phyloP scores from a whole-genome alignment of 2,888 invertebrate species.

The Drosophila pegasa region DNA sequence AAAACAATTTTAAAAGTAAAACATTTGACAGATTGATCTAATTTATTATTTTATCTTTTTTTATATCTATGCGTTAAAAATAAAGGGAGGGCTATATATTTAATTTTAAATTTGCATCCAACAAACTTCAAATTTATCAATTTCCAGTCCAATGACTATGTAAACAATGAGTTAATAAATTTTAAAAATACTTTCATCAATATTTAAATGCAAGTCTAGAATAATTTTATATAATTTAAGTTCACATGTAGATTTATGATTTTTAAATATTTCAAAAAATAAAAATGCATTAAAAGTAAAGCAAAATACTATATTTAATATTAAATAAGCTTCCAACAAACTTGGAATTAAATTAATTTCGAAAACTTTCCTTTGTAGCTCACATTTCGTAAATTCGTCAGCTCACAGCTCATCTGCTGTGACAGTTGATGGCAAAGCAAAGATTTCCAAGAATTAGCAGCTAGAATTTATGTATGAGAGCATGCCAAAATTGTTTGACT shows the following conservation, averaged over 20 bases:
- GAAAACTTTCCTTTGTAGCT: neutral
- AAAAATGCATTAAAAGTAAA: neutral
- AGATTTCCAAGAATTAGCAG: conserved; percentile 18
- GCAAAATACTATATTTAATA: neutral
- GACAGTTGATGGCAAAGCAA: conserved; percentile 15
- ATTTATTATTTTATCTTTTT: too few species aligned
- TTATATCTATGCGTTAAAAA: too few species aligned
- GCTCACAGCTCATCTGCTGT: conserved; percentile 13
- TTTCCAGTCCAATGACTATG: too few species aligned
- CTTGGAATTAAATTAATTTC: conserved; percentile 17
- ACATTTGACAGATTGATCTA: too few species aligned
- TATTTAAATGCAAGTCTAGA: too few species aligned
- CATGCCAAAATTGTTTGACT: conserved; percentile 20
- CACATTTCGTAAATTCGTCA: neutral
- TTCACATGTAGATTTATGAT: too few species aligned
- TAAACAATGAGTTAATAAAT: too few species aligned
- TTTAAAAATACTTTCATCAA: too few species aligned
- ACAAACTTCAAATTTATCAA: conserved; percentile 13
- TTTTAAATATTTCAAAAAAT: too few species aligned
- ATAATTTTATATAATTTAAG: too few species aligned
- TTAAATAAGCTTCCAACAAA: neutral
- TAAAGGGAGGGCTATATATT: too few species aligned
- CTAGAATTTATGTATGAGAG: conserved; percentile 38
- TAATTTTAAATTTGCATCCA: neutral
- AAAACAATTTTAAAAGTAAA: too few species aligned